Evolutionary conservation across 1,140 invertebrate species (phyloP).

Genomic region (Coptotermes formosanus): DNA sequence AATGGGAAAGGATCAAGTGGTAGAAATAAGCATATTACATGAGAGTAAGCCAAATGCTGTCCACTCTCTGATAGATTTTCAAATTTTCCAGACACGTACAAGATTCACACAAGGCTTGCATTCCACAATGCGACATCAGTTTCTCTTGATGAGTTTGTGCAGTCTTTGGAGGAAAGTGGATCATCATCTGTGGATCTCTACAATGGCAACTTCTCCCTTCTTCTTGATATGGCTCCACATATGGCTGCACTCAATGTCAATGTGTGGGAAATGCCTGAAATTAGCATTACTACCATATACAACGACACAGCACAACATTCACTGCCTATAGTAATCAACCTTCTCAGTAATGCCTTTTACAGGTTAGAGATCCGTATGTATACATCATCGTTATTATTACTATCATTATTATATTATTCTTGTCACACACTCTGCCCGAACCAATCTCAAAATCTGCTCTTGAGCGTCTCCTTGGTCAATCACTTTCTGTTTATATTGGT

Average conservation of each 20-base stretch:
- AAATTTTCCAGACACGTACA: conserved; percentile 3
- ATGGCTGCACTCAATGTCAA: conserved; percentile 65
- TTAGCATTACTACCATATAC: conserved; percentile 65
- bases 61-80: neutral
- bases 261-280: conserved; percentile 51
- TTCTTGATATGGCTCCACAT: conserved; percentile 59
- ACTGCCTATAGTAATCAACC: conserved; percentile 71
- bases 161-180: conserved; percentile 42
- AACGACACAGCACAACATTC: conserved; percentile 79
- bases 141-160: conserved; percentile 43
- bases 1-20: too few relatives aligned
- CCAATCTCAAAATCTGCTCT: too few relatives aligned
- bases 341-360: conserved; percentile 69
- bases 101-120: neutral
- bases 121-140: neutral
- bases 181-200: conserved; percentile 49
- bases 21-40: too few relatives aligned
- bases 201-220: conserved; percentile 61
- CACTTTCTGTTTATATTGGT: too few relatives aligned
- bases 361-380: conserved; percentile 49
- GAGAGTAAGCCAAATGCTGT: too few relatives aligned
- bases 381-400: too few relatives aligned
- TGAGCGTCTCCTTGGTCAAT: too few relatives aligned
- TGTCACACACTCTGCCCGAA: too few relatives aligned
- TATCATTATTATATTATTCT: conserved; percentile 32